Percentiles rank a stretch among this genome's conserved stretches.
phyloP scores from a whole-genome alignment of 2,888 invertebrate species.

The Rhingia rostrata region DNA sequence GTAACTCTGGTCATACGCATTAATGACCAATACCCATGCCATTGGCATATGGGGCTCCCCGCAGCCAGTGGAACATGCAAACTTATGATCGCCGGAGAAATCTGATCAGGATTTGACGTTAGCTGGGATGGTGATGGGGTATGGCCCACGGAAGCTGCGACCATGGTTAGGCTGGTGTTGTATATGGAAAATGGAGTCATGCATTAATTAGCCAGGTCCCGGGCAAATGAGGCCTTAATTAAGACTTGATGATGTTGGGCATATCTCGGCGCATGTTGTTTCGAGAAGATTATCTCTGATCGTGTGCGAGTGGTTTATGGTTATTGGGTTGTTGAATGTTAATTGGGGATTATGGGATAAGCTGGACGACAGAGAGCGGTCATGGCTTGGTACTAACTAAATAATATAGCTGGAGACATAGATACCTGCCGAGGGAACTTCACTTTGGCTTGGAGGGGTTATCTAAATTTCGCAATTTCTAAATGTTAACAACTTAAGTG shows the following conservation, averaged over 20 bases:
- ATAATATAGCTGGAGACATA: too few species aligned
- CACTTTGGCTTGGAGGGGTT: too few species aligned
- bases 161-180: slow-evolving; percentile 24
- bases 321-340: slow-evolving; percentile 45
- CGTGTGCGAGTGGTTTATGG: slow-evolving; percentile 33
- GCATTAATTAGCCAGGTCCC: slow-evolving; percentile 62
- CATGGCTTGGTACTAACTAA: too few species aligned
- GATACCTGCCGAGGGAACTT: too few species aligned
- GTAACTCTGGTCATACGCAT: slow-evolving; percentile 73
- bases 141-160: slow-evolving; percentile 24
- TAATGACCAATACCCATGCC: slow-evolving; percentile 67
- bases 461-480: too few species aligned
- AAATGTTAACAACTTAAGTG: too few species aligned
- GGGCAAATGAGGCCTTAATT: slow-evolving; percentile 77
- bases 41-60: slow-evolving; percentile 50
- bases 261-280: slow-evolving; percentile 74
- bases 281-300: slow-evolving; percentile 25
- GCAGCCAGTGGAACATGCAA: slow-evolving; percentile 54
- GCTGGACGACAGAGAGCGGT: background rate
- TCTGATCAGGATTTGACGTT: slow-evolving; percentile 59
- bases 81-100: slow-evolving; percentile 62
- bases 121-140: slow-evolving; percentile 17
- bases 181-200: slow-evolving; percentile 71
- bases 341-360: slow-evolving; percentile 49
- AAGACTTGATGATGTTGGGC: slow-evolving; percentile 80